These are phyloP conservation scores for Rutpela maculata DNA, from an alignment of 2,888 invertebrate genomes.

Conservation along the genomic window DNA sequence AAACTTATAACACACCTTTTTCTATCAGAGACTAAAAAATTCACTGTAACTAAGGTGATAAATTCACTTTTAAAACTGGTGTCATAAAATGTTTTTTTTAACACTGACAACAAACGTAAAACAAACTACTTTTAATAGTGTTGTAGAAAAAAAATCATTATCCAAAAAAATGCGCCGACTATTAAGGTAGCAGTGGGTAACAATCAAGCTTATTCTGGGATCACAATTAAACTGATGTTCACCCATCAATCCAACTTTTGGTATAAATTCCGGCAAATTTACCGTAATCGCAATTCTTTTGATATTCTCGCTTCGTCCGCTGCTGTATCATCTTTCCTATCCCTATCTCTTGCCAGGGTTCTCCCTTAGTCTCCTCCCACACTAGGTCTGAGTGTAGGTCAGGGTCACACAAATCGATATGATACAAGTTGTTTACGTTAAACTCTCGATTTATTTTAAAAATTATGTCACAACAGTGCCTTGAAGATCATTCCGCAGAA, in stretches of 20 bases:
- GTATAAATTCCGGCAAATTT: neutral
- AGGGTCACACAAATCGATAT: slow-evolving; percentile 44
- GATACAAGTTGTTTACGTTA: slow-evolving; percentile 40
- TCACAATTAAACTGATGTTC: neutral
- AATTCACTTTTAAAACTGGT: no score
- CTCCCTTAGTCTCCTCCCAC: slow-evolving; percentile 31
- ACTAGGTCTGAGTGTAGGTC: slow-evolving; percentile 38
- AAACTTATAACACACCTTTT: no score
- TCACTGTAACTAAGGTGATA: no score
- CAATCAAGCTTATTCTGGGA: neutral
- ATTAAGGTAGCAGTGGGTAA: no score
- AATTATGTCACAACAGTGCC: slow-evolving; percentile 35
- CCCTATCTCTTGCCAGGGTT: slow-evolving; percentile 9
- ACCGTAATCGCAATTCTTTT: neutral
- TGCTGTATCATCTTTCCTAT: slow-evolving; percentile 21
- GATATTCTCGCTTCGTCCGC: neutral
- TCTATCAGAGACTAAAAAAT: no score
- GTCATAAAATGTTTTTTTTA: no score
- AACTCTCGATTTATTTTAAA: slow-evolving; percentile 33
- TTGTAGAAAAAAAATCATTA: no score
- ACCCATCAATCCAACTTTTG: neutral
- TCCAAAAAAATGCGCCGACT: no score
- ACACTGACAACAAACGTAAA: no score
- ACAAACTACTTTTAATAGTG: no score
- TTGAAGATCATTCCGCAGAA: slow-evolving; percentile 37